Evolutionary conservation across 2,888 invertebrate genomes (phyloP).

Genomic region (Acrocyrtus sp.): DNA sequence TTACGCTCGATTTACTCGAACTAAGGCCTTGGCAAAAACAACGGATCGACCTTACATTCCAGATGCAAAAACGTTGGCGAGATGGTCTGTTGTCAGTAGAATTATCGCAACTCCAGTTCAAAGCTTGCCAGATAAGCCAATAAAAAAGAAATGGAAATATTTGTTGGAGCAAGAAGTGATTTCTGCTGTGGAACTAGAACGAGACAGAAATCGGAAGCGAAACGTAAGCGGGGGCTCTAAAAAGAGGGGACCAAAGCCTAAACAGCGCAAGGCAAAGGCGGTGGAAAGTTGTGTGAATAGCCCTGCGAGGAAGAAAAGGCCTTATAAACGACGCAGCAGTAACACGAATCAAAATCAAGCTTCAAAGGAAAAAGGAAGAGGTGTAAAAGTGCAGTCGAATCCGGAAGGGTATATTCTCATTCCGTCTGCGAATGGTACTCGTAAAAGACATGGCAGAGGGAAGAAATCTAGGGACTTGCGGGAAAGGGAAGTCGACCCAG

Average conservation of each 20-base stretch:
- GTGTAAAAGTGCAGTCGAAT: background rate
- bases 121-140: background rate
- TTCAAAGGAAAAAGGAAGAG: background rate
- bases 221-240: background rate
- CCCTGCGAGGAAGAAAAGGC: background rate
- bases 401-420: background rate
- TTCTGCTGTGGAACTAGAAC: too few species aligned
- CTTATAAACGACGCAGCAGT: background rate
- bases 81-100: conserved; percentile 35
- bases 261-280: background rate
- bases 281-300: background rate
- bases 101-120: conserved; percentile 22
- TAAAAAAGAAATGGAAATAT: conserved; percentile 3
- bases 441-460: background rate
- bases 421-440: background rate
- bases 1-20: conserved; percentile 56
- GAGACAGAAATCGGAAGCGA: background rate
- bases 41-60: conserved; percentile 51
- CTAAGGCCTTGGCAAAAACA: conserved; percentile 47
- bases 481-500: background rate
- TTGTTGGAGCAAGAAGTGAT: background rate
- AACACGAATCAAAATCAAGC: background rate
- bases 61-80: conserved; percentile 9
- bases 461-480: background rate
- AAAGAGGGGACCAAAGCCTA: too few species aligned